phyloP scores from a whole-genome alignment of 2,797 vertebrate genomes.

The Pangasius larnaudii region DNA sequence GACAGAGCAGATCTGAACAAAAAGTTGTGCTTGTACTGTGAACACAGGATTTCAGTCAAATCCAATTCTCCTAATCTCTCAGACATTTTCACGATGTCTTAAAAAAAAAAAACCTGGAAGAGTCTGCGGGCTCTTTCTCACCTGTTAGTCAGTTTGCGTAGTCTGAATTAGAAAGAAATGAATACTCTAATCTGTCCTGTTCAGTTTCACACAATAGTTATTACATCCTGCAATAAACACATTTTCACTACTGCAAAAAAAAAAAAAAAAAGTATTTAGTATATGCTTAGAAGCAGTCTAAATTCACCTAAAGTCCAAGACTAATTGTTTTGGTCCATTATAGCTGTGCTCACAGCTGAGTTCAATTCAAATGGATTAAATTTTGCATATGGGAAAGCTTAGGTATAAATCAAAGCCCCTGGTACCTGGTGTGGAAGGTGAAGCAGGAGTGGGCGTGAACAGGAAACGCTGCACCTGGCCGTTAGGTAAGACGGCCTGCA shows the following conservation, averaged over 20 bases:
- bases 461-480: slow-evolving; percentile 96
- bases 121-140: background rate
- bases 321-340: background rate
- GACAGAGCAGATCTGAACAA: background rate
- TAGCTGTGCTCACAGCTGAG: background rate
- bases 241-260: background rate
- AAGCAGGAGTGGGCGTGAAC: slow-evolving; percentile 84
- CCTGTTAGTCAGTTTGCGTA: background rate
- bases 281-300: background rate
- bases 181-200: background rate
- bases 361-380: background rate
- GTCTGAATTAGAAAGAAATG: background rate
- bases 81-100: too few relatives aligned
- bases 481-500: slow-evolving; percentile 96
- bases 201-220: background rate
- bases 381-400: background rate
- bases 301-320: background rate
- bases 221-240: background rate
- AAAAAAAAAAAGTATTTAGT: background rate
- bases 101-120: too few relatives aligned
- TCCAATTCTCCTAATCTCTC: background rate
- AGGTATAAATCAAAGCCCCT: background rate
- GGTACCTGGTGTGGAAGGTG: slow-evolving; percentile 80
- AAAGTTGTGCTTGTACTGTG: too few relatives aligned
- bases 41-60: background rate